These are phyloP conservation scores for Pica pica DNA, from an alignment of 2,113 vertebrate species.

Conservation along the genomic window DNA sequence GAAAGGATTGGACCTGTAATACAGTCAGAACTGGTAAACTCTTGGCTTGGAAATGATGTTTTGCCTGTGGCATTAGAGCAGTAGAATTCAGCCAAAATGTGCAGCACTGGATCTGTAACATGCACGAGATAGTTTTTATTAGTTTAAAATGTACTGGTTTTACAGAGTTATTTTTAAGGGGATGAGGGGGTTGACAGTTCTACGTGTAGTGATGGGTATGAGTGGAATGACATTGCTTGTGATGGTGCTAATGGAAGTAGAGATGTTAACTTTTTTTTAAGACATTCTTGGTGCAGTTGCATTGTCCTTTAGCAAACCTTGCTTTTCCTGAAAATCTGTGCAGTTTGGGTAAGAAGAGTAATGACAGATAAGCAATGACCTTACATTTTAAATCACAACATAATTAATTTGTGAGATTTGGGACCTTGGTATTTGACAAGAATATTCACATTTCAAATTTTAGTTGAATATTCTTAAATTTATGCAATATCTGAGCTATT, in stretches of 20 bases:
- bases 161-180: not conserved
- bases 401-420: not conserved
- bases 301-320: not conserved
- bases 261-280: not conserved
- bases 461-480: not conserved
- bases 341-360: not conserved
- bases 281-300: not conserved
- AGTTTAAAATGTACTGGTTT: not conserved
- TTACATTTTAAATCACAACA: not conserved
- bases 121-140: not conserved
- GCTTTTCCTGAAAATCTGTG: not conserved
- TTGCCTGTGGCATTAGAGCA: not conserved
- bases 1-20: not conserved
- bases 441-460: not conserved
- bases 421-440: not conserved
- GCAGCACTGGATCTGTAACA: not conserved
- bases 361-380: not conserved
- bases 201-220: not conserved
- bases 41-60: not conserved
- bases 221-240: not conserved
- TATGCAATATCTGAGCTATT: not conserved
- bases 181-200: not conserved
- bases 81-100: not conserved
- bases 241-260: not conserved
- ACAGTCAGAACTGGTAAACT: not conserved